Conservation (phyloP, 2,888 invertebrate species). For the Papilio demoleus region DNA sequence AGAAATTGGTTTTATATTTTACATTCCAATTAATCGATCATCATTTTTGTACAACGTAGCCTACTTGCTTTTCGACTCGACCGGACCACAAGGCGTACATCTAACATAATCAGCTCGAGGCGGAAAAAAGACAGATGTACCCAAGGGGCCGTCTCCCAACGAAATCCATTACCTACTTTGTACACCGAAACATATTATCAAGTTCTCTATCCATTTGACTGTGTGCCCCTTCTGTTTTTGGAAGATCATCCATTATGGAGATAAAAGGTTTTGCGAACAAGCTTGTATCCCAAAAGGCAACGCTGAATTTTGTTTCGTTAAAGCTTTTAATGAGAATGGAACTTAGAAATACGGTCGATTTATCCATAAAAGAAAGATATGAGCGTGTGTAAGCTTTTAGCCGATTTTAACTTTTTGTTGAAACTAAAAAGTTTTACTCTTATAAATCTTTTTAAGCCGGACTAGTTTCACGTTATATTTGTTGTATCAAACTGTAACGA, state of each 20-base stretch:
- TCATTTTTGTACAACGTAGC: background rate
- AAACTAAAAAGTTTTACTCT: constrained; percentile 19
- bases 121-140: constrained; percentile 58
- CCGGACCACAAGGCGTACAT: constrained; percentile 40
- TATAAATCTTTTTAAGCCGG: constrained; percentile 13
- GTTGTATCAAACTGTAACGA: background rate
- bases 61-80: constrained; percentile 1
- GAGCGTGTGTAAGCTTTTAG: constrained; percentile 35
- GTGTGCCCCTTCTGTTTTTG: constrained; percentile 62
- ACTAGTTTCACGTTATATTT: background rate
- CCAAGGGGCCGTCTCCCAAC: constrained; percentile 55
- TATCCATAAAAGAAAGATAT: constrained; percentile 35
- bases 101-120: constrained; percentile 58
- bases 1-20: background rate
- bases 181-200: constrained; percentile 57
- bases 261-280: constrained; percentile 59
- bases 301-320: constrained; percentile 49
- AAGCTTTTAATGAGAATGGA: constrained; percentile 50
- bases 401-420: constrained; percentile 20
- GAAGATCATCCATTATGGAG: constrained; percentile 68
- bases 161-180: constrained; percentile 67
- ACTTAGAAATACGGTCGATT: constrained; percentile 55
- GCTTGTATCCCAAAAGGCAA: constrained; percentile 47
- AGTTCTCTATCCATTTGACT: constrained; percentile 62
- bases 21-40: background rate